Conservation (phyloP, 1,140 invertebrate genomes). For the Drosophila kurseongensis region DNA sequence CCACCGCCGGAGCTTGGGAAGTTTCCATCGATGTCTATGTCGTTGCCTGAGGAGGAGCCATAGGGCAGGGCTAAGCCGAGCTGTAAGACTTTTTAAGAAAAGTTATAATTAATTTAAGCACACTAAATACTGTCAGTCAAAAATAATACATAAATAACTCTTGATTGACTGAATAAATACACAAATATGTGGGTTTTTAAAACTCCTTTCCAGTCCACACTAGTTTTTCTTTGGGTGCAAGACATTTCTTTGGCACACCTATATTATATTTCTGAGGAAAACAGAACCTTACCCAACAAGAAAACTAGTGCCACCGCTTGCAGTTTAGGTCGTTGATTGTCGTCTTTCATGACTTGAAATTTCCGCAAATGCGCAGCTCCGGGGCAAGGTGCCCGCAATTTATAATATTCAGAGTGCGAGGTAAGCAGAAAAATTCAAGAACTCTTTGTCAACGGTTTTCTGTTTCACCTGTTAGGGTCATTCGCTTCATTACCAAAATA, state of each 20-base stretch:
- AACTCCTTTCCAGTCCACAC: no score
- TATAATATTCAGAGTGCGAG: constrained; percentile 57
- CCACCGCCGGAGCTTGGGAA: constrained; percentile 30
- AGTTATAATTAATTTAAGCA: neutral
- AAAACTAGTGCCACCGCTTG: constrained; percentile 50
- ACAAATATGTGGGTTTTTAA: no score
- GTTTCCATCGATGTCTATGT: constrained; percentile 57
- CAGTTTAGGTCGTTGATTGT: constrained; percentile 34
- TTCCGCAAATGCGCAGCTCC: constrained; percentile 53
- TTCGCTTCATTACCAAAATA: constrained; percentile 33
- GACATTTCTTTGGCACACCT: neutral
- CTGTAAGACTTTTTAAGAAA: constrained; percentile 31
- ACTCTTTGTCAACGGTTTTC: constrained; percentile 28
- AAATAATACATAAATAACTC: no score
- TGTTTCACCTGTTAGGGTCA: constrained; percentile 11
- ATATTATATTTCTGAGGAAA: neutral
- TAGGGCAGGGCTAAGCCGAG: constrained; percentile 42
- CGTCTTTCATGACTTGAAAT: constrained; percentile 48
- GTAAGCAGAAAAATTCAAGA: constrained; percentile 69
- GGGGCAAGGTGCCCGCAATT: constrained; percentile 30
- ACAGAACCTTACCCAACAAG: constrained; percentile 61
- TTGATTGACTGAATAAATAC: no score
- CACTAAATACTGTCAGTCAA: no score
- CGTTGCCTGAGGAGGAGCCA: constrained; percentile 41
- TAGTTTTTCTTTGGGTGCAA: no score